Evolutionary conservation across 2,797 vertebrate genomes (phyloP).

Genomic region (Sciurus vulgaris): DNA sequence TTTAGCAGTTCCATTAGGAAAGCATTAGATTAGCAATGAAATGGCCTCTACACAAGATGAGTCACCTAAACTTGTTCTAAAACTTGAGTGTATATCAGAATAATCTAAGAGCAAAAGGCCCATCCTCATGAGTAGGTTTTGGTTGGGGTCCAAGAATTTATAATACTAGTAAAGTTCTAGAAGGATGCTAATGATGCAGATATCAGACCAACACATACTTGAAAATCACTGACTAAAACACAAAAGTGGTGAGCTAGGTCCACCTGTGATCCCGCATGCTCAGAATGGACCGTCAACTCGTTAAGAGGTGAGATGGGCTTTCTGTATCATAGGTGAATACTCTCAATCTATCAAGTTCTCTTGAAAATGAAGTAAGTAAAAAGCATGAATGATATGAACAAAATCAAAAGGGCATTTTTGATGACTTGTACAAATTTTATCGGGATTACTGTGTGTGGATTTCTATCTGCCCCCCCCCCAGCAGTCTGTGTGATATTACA

Average conservation of each 20-base stretch:
- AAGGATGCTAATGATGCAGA: not conserved
- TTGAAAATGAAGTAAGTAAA: not conserved
- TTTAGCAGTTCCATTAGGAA: slow-evolving; percentile 35
- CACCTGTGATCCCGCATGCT: not conserved
- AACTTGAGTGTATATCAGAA: not conserved
- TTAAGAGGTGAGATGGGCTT: not conserved
- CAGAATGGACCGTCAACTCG: not conserved
- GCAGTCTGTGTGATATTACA: not conserved
- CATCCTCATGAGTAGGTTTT: not conserved
- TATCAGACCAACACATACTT: too few relatives aligned
- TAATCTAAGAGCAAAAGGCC: not conserved
- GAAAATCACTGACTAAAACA: not conserved
- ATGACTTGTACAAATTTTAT: not conserved
- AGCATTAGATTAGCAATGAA: not conserved
- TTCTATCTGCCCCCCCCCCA: slow-evolving; percentile 5
- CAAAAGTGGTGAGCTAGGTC: too few relatives aligned
- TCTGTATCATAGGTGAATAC: not conserved
- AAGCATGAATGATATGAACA: slow-evolving; percentile 17
- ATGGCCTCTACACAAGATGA: not conserved
- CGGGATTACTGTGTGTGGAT: not conserved
- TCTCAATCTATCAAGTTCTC: slow-evolving; percentile 42
- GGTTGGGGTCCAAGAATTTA: not conserved
- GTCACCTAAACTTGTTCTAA: not conserved
- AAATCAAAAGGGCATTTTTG: not conserved
- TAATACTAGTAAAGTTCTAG: not conserved